Evolutionary conservation across 2,797 vertebrate genomes (phyloP).

Genomic region (Diglossa cyanea): DNA sequence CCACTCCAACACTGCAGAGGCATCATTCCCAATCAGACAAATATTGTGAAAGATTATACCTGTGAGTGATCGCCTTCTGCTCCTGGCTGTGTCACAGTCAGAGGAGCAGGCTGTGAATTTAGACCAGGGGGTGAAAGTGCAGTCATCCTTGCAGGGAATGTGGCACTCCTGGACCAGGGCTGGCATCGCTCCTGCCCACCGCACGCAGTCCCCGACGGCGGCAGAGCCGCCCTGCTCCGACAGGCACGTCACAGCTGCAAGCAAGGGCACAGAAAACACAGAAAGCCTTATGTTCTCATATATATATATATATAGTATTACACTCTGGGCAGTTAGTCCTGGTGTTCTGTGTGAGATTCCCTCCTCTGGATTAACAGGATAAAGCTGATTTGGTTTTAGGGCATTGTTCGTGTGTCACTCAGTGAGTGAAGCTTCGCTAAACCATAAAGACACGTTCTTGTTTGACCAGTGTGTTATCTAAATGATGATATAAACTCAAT

Average conservation of each 20-base stretch:
- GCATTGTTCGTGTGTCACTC: background rate
- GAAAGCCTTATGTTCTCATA: background rate
- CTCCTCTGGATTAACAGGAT: background rate
- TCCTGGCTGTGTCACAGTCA: slow-evolving; percentile 79
- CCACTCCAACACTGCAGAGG: background rate
- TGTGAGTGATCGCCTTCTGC: slow-evolving; percentile 83
- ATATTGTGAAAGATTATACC: slow-evolving; percentile 72
- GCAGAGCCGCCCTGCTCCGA: slow-evolving; percentile 75
- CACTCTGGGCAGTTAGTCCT: background rate
- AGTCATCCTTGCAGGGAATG: slow-evolving; percentile 90
- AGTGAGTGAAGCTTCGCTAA: background rate
- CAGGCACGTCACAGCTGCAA: slow-evolving; percentile 84
- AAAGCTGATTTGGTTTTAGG: background rate
- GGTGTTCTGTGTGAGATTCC: background rate
- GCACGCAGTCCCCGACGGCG: slow-evolving; percentile 82
- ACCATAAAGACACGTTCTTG: background rate
- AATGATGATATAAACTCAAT: background rate
- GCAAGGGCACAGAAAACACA: background rate
- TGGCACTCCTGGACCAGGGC: slow-evolving; percentile 81
- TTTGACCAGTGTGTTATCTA: background rate
- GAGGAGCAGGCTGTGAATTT: slow-evolving; percentile 85
- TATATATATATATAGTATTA: background rate
- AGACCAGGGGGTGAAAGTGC: slow-evolving; percentile 90
- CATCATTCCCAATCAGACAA: background rate
- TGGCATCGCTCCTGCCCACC: slow-evolving; percentile 83